phyloP scores from a whole-genome alignment of 2,113 vertebrate genomes.

The Malurus cyaneus region DNA sequence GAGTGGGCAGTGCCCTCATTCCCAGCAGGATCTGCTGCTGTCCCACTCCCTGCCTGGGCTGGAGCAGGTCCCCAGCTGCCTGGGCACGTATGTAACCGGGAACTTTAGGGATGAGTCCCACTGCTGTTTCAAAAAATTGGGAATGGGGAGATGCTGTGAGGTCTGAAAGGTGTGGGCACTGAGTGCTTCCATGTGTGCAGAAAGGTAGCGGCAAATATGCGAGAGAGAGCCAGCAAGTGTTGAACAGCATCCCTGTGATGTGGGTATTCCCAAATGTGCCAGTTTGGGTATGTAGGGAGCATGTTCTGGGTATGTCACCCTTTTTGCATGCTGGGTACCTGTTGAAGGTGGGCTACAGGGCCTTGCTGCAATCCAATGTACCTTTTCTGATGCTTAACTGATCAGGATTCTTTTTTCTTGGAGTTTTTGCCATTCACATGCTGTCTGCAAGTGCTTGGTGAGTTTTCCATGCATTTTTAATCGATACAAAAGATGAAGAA shows the following conservation, averaged over 20 bases:
- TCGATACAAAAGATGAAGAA: background rate
- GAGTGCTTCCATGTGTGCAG: background rate
- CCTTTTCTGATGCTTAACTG: background rate
- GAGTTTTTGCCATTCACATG: background rate
- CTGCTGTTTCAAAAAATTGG: fast-evolving
- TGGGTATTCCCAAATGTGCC: background rate
- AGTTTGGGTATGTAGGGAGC: background rate
- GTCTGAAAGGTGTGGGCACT: background rate
- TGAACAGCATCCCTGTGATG: background rate
- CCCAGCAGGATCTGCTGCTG: background rate
- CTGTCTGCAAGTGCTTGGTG: background rate
- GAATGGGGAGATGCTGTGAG: background rate
- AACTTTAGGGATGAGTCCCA: background rate
- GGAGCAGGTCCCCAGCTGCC: background rate
- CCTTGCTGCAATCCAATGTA: fast-evolving
- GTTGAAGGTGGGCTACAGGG: background rate
- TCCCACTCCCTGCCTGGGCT: background rate
- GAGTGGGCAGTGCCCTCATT: fast-evolving
- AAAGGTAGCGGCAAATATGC: background rate
- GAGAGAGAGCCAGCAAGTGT: background rate
- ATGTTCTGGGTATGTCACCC: fast-evolving
- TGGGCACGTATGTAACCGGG: background rate
- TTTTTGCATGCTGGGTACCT: background rate
- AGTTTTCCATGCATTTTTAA: background rate
- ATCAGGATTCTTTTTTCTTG: background rate